Evolutionary conservation across 1,140 invertebrate species (phyloP).

Genomic region (Ditylenchus dipsaci): DNA sequence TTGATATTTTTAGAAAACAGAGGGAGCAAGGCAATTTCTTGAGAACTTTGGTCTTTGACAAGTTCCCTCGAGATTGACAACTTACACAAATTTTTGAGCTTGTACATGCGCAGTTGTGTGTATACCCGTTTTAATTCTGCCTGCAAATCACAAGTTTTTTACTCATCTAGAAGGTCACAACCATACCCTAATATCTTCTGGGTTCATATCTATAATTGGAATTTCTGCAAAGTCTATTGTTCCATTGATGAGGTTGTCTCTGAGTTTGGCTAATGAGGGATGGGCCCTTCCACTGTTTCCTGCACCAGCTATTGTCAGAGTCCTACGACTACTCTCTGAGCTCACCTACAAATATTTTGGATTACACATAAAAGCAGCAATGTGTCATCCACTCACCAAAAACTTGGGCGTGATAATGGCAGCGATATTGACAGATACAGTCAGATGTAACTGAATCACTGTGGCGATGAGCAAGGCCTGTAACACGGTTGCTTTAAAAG

Average conservation of each 20-base stretch:
- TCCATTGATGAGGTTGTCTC: constrained; percentile 71
- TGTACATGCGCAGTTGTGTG: constrained; percentile 69
- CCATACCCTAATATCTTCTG: constrained; percentile 76
- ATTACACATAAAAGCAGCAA: neutral
- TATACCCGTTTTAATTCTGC: constrained; percentile 85
- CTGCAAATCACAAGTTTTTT: constrained; percentile 57
- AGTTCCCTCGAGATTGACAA: no score
- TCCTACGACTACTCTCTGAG: constrained; percentile 56
- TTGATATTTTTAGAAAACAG: no score
- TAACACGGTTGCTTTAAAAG: no score
- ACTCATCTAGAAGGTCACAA: neutral
- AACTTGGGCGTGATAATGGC: constrained; percentile 45
- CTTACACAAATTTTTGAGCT: constrained; percentile 74
- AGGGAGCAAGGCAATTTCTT: no score
- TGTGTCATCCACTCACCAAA: constrained; percentile 20
- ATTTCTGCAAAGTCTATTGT: constrained; percentile 79
- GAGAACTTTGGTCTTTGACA: no score
- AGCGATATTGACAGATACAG: constrained; percentile 55
- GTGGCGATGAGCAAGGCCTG: constrained; percentile 36
- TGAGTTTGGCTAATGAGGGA: constrained; percentile 60
- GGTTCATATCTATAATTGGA: constrained; percentile 78
- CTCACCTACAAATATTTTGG: constrained; percentile 29
- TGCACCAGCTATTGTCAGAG: constrained; percentile 52
- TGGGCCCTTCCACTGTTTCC: constrained; percentile 59
- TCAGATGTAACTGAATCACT: constrained; percentile 55